These are phyloP conservation scores for Antheraea yamamai DNA, from an alignment of 2,888 invertebrate genomes.

Conservation along the genomic window DNA sequence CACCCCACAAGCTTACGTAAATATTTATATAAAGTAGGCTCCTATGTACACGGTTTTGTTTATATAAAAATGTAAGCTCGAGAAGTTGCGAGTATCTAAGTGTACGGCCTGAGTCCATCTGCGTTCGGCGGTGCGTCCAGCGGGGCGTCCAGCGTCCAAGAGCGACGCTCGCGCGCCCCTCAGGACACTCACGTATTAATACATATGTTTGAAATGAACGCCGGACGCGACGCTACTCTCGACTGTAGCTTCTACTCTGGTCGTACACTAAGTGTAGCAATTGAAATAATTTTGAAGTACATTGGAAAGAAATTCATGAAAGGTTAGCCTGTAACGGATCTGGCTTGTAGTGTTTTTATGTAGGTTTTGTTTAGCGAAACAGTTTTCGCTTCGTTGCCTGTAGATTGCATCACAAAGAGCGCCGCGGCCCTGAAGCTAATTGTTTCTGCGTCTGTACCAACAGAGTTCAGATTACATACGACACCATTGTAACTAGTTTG, in stretches of 20 bases:
- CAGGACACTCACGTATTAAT: no score
- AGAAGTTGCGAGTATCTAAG: no score
- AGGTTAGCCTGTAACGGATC: background rate
- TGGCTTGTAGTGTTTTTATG: background rate
- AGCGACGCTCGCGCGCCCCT: no score
- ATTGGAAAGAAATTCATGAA: background rate
- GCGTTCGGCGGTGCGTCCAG: no score
- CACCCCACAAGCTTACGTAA: no score
- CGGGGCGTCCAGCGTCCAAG: no score
- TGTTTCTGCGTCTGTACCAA: background rate
- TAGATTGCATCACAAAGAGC: constrained; percentile 4
- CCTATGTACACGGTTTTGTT: background rate
- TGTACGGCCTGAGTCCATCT: no score
- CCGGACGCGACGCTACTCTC: no score
- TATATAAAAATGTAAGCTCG: background rate
- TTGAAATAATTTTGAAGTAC: background rate
- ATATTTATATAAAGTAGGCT: no score
- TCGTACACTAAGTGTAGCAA: no score
- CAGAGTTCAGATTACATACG: background rate
- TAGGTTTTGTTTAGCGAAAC: background rate
- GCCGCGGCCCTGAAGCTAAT: background rate
- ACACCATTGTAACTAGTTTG: background rate
- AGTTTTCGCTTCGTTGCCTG: background rate
- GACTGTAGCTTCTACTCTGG: no score
- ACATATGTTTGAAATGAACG: no score